phyloP scores from a whole-genome alignment of 2,888 invertebrate genomes.

The Masnerella sp. region DNA sequence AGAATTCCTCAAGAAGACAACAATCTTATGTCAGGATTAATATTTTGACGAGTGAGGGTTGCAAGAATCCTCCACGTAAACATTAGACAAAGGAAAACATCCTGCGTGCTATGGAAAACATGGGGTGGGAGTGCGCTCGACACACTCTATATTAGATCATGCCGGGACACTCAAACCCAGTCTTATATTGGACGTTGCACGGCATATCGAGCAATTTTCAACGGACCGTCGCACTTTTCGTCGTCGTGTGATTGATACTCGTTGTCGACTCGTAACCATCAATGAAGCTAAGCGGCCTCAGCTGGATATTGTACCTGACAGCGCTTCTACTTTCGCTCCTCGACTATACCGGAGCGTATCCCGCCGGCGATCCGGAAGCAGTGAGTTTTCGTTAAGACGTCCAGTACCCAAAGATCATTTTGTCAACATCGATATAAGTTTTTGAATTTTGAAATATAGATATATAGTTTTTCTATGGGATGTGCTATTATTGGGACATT shows the following conservation, averaged over 20 bases:
- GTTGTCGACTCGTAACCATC: slow-evolving; percentile 32
- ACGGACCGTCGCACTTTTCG: slow-evolving; percentile 19
- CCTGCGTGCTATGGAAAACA: slow-evolving; percentile 57
- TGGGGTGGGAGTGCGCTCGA: slow-evolving; percentile 66
- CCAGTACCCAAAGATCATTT: no score
- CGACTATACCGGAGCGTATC: slow-evolving; percentile 66
- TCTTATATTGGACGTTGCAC: slow-evolving; percentile 64
- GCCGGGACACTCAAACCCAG: slow-evolving; percentile 73
- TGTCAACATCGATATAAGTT: no score
- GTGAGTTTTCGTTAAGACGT: slow-evolving; percentile 66
- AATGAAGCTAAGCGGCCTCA: slow-evolving; percentile 67
- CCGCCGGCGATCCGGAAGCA: slow-evolving; percentile 74
- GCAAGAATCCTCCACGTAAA: slow-evolving; percentile 34
- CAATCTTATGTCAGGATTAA: no score
- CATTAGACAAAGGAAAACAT: slow-evolving; percentile 55
- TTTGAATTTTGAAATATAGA: no score
- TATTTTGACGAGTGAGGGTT: no score
- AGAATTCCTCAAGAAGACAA: no score
- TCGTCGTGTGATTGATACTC: slow-evolving; percentile 44
- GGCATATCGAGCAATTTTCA: slow-evolving; percentile 53
- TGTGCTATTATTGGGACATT: no score
- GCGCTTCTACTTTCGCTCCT: slow-evolving; percentile 64
- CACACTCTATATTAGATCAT: slow-evolving; percentile 75
- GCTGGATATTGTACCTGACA: slow-evolving; percentile 57
- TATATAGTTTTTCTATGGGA: no score